Evolutionary conservation across 2,797 vertebrate species (phyloP), one percentile per base, ranked within the genome.

Genomic region (Tenualosa ilisha): DNA sequence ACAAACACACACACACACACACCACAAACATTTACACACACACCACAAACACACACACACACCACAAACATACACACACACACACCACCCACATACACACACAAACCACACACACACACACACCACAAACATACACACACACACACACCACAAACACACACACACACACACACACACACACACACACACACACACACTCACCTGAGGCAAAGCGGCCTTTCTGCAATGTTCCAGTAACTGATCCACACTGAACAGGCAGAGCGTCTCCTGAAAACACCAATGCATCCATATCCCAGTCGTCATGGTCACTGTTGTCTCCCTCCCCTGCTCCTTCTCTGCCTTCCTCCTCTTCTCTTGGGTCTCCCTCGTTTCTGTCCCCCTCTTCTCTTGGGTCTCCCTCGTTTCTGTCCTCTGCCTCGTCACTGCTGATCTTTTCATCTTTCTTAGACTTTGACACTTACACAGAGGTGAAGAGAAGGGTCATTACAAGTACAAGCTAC

Each of bases 171-270:
- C 68, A 43, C 68, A 75, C 68, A 20, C 37, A 43, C 68, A 75
- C 31, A 75, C 68, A 46, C 72, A 79, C 72, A 46, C 72, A 9
- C 17, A 46, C 72, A 79, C 40, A 79, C 72, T 6, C 68, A 75
- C 68, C 31, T 1, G 31, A 40, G 4, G 68, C 68, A 11, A 75
- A 75, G 68, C 68, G 68, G 68, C 40, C 68, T 7, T 75, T 75
- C 31, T 43, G 68, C 68, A 75, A 15, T 40, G 6, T 43, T 75
- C 31, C 68, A 15, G 12, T 5, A 31, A 43, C 24, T 17, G 31
- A 3, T 1, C 68, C 68, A 43, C 68, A 75, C 68, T 75, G 68
- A 13, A 75, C 68, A 75, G 68, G 68, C 37, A 75, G 68, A 40
- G 68, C 6, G 12, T 12, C 5, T 37, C 37, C 68, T 75, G 40